Evolutionary conservation across 2,113 vertebrate genomes (phyloP).

Genomic region (Eurypyga helias): DNA sequence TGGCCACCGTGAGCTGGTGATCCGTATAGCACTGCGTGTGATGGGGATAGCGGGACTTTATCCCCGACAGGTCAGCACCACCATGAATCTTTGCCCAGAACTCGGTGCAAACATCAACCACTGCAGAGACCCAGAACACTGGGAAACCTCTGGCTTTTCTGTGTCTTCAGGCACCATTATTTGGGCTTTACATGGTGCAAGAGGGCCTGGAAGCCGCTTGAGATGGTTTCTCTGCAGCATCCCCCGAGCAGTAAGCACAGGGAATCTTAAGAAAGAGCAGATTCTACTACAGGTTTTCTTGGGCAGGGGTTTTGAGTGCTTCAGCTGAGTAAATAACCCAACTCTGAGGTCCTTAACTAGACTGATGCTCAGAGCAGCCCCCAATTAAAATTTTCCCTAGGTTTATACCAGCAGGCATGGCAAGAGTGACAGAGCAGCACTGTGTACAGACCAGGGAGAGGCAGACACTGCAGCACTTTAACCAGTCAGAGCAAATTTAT

Average conservation of each 20-base stretch:
- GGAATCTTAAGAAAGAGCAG: background rate
- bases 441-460: background rate
- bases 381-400: background rate
- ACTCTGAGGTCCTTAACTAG: background rate
- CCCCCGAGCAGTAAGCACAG: background rate
- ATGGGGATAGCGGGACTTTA: fast-evolving
- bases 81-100: background rate
- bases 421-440: background rate
- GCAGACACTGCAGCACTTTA: background rate
- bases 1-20: background rate
- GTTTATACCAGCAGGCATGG: background rate
- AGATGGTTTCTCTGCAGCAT: background rate
- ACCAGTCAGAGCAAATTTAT: background rate
- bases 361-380: background rate
- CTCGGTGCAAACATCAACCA: background rate
- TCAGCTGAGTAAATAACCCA: background rate
- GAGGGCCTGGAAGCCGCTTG: background rate
- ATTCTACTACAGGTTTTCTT: background rate
- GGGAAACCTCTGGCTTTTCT: background rate
- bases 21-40: fast-evolving
- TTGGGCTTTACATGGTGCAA: background rate
- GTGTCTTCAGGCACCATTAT: background rate
- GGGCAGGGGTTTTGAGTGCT: background rate
- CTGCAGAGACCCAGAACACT: background rate
- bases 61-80: background rate